Conservation (phyloP, 2,888 invertebrate species). For the Miltochrista miniata region DNA sequence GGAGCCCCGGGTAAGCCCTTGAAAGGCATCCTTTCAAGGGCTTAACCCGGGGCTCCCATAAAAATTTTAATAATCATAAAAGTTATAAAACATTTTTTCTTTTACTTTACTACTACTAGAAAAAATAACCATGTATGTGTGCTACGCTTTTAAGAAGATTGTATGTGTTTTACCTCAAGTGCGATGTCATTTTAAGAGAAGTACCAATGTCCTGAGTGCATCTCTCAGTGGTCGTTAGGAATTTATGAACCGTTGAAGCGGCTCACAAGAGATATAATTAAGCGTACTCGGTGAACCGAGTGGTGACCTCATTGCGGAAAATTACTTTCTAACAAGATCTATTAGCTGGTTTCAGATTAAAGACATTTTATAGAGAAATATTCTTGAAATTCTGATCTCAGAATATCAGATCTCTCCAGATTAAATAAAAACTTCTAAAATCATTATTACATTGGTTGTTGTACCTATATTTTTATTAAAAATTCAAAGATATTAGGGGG, state of each 20-base stretch:
- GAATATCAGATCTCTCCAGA: no score
- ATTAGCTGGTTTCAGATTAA: slow-evolving; percentile 8
- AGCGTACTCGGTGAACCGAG: slow-evolving; percentile 13
- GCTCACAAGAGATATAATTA: slow-evolving; percentile 29
- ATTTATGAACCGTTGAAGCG: slow-evolving; percentile 29
- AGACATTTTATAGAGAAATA: not conserved
- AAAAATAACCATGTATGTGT: not conserved
- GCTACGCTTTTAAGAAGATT: not conserved
- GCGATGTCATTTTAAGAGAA: not conserved
- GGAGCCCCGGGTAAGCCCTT: no score
- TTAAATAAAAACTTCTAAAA: no score
- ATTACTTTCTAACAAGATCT: slow-evolving; percentile 11
- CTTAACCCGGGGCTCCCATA: no score
- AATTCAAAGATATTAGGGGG: no score
- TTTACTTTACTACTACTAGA: not conserved
- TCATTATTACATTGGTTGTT: no score
- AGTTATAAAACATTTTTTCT: not conserved
- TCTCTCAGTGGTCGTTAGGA: slow-evolving; percentile 22
- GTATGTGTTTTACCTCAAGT: not conserved
- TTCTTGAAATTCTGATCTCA: no score
- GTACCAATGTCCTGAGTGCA: slow-evolving; percentile 8
- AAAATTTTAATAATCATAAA: not conserved
- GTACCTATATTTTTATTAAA: no score
- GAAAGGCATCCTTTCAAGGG: no score
- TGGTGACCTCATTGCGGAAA: slow-evolving; percentile 17